Evolutionary conservation across 2,113 vertebrate genomes (phyloP).

Genomic region (Alexandromys fortis): DNA sequence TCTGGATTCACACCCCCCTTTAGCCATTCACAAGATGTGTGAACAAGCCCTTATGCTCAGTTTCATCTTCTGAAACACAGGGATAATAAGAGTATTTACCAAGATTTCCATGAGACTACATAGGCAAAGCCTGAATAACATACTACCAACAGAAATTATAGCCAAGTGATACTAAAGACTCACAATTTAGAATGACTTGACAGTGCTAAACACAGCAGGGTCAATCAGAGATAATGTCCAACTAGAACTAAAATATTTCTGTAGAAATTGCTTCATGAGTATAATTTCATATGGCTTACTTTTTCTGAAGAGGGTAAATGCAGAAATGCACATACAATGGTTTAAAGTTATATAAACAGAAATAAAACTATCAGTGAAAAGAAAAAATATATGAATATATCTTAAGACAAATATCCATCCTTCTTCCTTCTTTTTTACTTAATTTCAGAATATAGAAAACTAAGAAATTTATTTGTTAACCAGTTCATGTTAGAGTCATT

Average conservation of each 20-base stretch:
- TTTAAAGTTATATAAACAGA: background rate
- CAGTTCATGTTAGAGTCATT: background rate
- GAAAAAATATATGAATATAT: background rate
- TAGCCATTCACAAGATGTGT: background rate
- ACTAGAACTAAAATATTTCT: background rate
- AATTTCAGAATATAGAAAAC: constrained; percentile 8
- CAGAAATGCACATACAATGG: background rate
- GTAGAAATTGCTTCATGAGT: background rate
- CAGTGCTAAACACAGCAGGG: background rate
- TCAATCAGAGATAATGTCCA: background rate
- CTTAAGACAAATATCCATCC: background rate
- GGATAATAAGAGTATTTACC: background rate
- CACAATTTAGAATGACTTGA: background rate
- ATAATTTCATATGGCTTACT: background rate
- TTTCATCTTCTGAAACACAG: background rate
- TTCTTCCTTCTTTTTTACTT: background rate
- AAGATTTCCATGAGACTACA: background rate
- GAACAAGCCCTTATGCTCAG: background rate
- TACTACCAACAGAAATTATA: background rate
- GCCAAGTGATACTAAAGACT: background rate
- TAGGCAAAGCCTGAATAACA: background rate
- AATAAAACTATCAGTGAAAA: background rate
- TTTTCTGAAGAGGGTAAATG: background rate
- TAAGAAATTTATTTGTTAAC: background rate
- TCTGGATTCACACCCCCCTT: background rate